Evolutionary conservation across 2,888 invertebrate species (phyloP).

Genomic region (Acanthoscelides obtectus): DNA sequence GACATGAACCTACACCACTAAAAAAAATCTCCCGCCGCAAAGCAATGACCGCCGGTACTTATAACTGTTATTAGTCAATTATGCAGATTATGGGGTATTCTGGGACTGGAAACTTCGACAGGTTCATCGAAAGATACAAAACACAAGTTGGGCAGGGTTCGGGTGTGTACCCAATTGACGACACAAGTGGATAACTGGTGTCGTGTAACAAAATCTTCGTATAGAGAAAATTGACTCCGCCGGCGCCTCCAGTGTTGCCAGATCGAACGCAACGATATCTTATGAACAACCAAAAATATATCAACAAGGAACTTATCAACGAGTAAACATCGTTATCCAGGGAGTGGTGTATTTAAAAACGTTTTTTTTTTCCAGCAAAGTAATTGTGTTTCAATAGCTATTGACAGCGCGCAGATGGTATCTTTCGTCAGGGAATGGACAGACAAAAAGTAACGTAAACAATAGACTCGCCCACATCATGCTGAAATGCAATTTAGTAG

Average conservation of each 20-base stretch:
- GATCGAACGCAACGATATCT: no score
- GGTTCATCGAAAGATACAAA: no score
- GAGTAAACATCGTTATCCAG: not conserved
- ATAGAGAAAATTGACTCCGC: no score
- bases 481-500: not conserved
- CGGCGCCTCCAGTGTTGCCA: no score
- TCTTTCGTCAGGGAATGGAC: not conserved
- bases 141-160: no score
- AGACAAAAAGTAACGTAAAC: not conserved
- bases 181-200: no score
- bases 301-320: not conserved
- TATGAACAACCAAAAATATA: not conserved
- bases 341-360: not conserved
- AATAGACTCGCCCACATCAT: not conserved
- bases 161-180: no score
- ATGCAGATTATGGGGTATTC: not conserved
- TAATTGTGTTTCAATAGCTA: not conserved
- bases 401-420: not conserved
- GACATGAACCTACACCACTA: not conserved
- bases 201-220: no score
- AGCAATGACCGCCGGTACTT: not conserved
- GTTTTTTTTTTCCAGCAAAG: not conserved
- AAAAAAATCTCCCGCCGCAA: not conserved
- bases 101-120: no score
- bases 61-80: not conserved